phyloP scores from a whole-genome alignment of 1,140 invertebrate species.

The Lordiphosa mommai region DNA sequence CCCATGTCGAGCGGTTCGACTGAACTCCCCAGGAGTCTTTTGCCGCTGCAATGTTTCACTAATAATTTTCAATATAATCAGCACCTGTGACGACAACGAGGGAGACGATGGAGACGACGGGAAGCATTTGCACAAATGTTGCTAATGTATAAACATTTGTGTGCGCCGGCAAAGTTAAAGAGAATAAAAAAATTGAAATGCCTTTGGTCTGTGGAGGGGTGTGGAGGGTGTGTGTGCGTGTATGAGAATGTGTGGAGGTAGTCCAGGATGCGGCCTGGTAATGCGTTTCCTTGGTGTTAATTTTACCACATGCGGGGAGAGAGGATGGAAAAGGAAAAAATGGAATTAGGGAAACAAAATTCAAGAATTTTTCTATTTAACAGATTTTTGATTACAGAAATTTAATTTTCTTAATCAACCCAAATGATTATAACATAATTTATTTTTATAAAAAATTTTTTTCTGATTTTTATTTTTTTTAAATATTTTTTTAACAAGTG shows the following conservation, averaged over 20 bases:
- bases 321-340: not conserved
- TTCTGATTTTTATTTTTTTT: no score
- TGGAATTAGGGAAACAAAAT: not conserved
- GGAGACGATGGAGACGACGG: constrained; percentile 1
- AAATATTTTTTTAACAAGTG: no score
- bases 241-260: no score
- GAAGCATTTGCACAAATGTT: constrained; percentile 60
- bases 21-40: constrained; percentile 12
- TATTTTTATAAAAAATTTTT: no score
- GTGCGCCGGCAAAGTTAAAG: constrained; percentile 20
- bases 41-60: constrained; percentile 58
- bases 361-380: not conserved
- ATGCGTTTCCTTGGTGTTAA: constrained; percentile 48
- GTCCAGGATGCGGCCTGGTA: constrained; percentile 20
- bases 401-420: no score
- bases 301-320: constrained; percentile 52
- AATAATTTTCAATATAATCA: constrained; percentile 77
- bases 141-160: constrained; percentile 73
- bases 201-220: constrained; percentile 3
- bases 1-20: constrained; percentile 1
- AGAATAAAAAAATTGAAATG: constrained; percentile 56
- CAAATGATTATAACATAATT: no score
- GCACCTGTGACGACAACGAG: constrained; percentile 53
- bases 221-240: not conserved
- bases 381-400: not conserved